Percentiles rank a stretch among this genome's conserved stretches.
Evolutionary conservation across 1,140 invertebrate species (phyloP).

Genomic region (Papilio machaon): DNA sequence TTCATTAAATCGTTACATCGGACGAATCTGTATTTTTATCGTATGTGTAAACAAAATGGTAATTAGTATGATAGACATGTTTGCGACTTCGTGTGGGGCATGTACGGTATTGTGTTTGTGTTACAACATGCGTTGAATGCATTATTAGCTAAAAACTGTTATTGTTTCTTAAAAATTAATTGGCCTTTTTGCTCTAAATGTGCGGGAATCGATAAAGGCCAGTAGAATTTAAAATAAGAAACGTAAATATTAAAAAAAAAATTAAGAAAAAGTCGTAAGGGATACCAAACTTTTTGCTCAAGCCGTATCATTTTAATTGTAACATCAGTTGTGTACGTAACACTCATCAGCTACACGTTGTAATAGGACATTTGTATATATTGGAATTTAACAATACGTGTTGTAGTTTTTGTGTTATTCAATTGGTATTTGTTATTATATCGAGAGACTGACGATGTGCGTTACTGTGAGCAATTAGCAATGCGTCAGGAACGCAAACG

Average conservation of each 20-base stretch:
- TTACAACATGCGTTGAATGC: neutral
- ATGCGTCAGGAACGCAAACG: conserved; percentile 13
- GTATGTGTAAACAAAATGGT: neutral
- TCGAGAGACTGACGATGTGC: neutral
- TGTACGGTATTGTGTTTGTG: neutral
- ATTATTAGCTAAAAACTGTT: neutral
- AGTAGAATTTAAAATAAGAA: neutral
- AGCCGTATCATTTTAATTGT: neutral
- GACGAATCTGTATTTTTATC: neutral
- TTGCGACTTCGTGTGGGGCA: neutral
- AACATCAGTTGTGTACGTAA: neutral
- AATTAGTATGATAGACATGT: neutral
- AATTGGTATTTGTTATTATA: conserved; percentile 19
- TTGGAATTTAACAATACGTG: conserved; percentile 22
- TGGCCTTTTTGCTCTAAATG: neutral
- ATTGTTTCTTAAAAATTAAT: neutral
- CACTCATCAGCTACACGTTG: neutral
- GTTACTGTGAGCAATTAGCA: conserved; percentile 4
- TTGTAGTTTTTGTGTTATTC: conserved; percentile 18
- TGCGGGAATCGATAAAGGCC: neutral
- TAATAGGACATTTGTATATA: conserved; percentile 12
- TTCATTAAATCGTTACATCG: too few species aligned
- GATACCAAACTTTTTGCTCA: neutral
- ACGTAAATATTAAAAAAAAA: neutral
- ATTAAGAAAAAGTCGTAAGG: too few species aligned